Percentiles rank a stretch among this genome's conserved stretches.
Evolutionary conservation across 2,888 invertebrate species (phyloP).

Genomic region (Matsumyia berberina): DNA sequence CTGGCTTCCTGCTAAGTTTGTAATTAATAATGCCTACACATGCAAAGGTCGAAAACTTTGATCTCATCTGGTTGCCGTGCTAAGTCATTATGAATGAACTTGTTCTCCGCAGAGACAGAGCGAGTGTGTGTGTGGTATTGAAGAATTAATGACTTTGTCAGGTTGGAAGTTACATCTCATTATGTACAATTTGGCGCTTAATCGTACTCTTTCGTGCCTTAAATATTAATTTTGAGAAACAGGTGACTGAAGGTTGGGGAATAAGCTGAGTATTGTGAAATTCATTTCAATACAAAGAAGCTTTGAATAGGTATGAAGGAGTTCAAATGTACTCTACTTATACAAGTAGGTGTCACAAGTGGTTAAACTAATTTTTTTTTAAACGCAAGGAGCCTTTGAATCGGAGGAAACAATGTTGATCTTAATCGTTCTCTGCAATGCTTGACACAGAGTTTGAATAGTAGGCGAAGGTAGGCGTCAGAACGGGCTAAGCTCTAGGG

Average conservation of each 20-base stretch:
- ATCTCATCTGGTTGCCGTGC: conserved; percentile 41
- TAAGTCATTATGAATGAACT: conserved; percentile 41
- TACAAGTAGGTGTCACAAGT: too few relatives aligned
- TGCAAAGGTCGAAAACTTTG: conserved; percentile 56
- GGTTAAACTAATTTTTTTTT: too few relatives aligned
- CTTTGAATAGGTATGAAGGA: too few relatives aligned
- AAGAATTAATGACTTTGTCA: conserved; percentile 35
- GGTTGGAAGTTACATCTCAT: background rate
- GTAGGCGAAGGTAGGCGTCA: too few relatives aligned
- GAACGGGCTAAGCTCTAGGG: too few relatives aligned
- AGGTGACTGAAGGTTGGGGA: background rate
- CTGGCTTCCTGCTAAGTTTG: conserved; percentile 59
- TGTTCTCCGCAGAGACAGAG: background rate
- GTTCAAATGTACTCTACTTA: too few relatives aligned
- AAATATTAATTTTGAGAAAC: background rate
- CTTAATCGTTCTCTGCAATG: too few relatives aligned
- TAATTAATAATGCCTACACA: conserved; percentile 62
- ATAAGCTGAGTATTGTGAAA: background rate
- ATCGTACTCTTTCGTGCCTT: conserved; percentile 3
- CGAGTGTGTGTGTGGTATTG: conserved; percentile 45
- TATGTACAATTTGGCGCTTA: background rate
- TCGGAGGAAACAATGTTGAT: too few relatives aligned
- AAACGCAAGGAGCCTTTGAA: too few relatives aligned
- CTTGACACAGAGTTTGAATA: too few relatives aligned
- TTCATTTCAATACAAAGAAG: too few relatives aligned